Conservation (phyloP, 2,797 vertebrate genomes). For the Dipus sagitta region DNA sequence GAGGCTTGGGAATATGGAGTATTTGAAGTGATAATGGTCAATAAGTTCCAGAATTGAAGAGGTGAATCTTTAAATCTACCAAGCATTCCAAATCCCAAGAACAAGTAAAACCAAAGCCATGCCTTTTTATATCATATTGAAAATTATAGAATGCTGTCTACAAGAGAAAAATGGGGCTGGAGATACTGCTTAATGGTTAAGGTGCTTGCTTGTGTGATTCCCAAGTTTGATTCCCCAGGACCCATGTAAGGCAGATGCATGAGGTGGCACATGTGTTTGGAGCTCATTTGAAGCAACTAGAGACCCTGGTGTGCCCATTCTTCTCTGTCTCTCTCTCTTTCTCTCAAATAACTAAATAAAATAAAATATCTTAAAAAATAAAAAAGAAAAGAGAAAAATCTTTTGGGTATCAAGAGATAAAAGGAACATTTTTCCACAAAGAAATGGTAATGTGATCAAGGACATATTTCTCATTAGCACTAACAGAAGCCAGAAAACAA, state of each 20-base stretch:
- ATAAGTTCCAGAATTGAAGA: background rate
- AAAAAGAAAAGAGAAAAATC: background rate
- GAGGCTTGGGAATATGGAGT: background rate
- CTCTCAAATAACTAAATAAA: too few relatives aligned
- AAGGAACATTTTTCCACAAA: background rate
- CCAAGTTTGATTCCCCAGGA: too few relatives aligned
- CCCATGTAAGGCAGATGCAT: too few relatives aligned
- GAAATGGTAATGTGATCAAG: background rate
- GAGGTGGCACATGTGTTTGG: too few relatives aligned
- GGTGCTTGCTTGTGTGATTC: too few relatives aligned
- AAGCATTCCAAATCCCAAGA: slow-evolving; percentile 3
- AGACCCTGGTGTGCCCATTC: too few relatives aligned
- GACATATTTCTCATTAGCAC: background rate
- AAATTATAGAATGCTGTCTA: background rate
- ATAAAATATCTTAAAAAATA: too few relatives aligned
- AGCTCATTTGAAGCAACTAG: too few relatives aligned
- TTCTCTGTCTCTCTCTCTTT: too few relatives aligned
- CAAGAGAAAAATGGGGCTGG: background rate
- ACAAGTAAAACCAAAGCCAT: background rate
- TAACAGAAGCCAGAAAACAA: background rate
- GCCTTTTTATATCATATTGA: background rate
- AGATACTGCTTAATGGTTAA: too few relatives aligned
- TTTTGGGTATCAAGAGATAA: background rate
- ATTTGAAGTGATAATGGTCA: background rate
- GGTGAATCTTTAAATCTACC: background rate